Evolutionary conservation across 2,888 invertebrate genomes (phyloP), one percentile per base, ranked within the genome.

Genomic region (Trachelus troglodyta): DNA sequence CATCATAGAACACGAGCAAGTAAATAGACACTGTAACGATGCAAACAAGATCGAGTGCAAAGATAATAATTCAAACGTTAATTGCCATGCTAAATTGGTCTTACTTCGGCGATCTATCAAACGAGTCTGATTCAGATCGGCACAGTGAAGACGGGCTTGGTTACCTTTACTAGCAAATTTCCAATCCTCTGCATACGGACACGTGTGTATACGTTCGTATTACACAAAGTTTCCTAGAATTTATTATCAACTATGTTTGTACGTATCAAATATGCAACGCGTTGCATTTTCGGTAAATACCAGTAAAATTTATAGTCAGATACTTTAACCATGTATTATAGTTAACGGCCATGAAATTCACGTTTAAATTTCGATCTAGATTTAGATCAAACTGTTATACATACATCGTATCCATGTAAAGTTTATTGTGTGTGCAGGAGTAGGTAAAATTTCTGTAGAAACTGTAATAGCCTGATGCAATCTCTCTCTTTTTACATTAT

Each of bases 1-100:
- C 69, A 6, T 12, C 30, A 6, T 69, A 11, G 30, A 33, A 33
- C 71, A 56, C 31, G 71, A 71, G 31, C 31, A 71, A 71, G 31
- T 15, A 71, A 33, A 71, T 30, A 71, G 71, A 71, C 31, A 31
- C 31, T 12, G 31, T 71, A 71, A 33, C 71, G 31, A 11, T 31
- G 71, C 31, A 30, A 69, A 75, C 77, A 74, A 80, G 82, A 86
- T 86, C 75, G 75, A 80, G 77, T 69, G 68, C 69, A 76, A 35
- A 76, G 86, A 86, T 85, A 82, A 85, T 79, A 77, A 83, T 83
- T 83, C 80, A 75, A 84, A 82, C 83, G 80, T 81, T 85, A 85
- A 85, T 85, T 85, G 81, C 82, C 69, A 75, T 34, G 75, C 79
- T 83, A 79, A 79, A 81, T 82, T 80, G 79, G 79, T 75, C 80